phyloP scores from a whole-genome alignment of 2,888 invertebrate genomes.

The Eupithecia tripunctaria region DNA sequence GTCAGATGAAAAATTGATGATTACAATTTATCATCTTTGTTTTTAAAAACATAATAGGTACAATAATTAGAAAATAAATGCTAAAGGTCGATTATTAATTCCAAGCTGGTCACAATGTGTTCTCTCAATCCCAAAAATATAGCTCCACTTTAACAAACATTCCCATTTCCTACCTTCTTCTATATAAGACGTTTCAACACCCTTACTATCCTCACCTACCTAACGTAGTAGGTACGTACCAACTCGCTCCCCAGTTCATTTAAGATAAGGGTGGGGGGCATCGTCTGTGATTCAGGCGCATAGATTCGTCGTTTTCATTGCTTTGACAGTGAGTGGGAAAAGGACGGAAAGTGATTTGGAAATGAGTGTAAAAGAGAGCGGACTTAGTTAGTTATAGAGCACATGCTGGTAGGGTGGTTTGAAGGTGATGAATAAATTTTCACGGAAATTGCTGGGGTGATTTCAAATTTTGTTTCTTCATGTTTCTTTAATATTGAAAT shows the following conservation, averaged over 20 bases:
- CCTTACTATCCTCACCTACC: conserved; percentile 42
- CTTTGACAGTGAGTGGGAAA: conserved; percentile 72
- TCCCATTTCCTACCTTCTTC: conserved; percentile 27
- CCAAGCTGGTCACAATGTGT: not conserved
- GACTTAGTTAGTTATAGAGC: conserved; percentile 75
- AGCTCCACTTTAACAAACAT: conserved; percentile 4
- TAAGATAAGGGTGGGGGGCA: conserved; percentile 74
- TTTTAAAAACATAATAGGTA: not conserved
- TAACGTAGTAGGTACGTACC: conserved; percentile 54
- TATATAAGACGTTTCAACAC: conserved; percentile 43
- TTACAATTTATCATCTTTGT: too few relatives aligned
- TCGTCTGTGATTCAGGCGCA: conserved; percentile 79
- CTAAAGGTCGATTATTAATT: not conserved
- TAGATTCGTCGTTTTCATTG: conserved; percentile 82
- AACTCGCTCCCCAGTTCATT: conserved; percentile 76
- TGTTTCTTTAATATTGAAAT: conserved; percentile 27
- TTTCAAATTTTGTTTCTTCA: conserved; percentile 29
- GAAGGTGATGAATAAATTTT: conserved; percentile 64
- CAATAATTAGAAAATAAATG: not conserved
- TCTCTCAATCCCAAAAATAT: not conserved
- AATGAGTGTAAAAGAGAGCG: conserved; percentile 59
- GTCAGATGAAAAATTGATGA: too few relatives aligned
- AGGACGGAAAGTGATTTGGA: conserved; percentile 55
- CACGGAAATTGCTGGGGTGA: conserved; percentile 41
- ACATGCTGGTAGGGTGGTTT: conserved; percentile 65